A percentile compares a stretch with the other conserved stretches of the same genome.
Conservation (phyloP, 2,888 invertebrate species). For the Drosophila maculinotata region DNA sequence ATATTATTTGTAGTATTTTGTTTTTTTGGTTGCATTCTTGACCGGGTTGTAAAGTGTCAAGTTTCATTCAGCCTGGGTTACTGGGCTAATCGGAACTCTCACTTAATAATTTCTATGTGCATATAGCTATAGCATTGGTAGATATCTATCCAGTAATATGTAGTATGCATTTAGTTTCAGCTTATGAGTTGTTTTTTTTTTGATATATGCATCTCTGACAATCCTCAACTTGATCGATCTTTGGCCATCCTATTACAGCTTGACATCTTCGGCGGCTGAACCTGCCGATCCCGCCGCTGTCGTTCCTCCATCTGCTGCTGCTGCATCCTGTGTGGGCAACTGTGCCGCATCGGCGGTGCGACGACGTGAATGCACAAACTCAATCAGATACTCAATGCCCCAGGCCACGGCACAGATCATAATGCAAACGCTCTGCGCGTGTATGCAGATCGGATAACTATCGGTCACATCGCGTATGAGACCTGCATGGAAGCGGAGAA, state of each 20-base stretch:
- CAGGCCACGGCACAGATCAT: constrained; percentile 89
- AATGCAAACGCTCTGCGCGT: constrained; percentile 90
- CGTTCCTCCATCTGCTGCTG: neutral
- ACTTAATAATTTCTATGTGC: neutral
- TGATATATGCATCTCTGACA: constrained; percentile 35
- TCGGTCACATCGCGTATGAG: constrained; percentile 89
- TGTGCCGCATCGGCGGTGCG: constrained; percentile 70
- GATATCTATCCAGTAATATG: constrained; percentile 33
- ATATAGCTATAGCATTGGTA: neutral
- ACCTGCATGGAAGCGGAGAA: constrained; percentile 87
- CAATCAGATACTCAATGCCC: constrained; percentile 87
- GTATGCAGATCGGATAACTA: constrained; percentile 90
- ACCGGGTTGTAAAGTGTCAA: neutral
- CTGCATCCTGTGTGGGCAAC: constrained; percentile 51
- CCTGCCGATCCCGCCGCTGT: constrained; percentile 9
- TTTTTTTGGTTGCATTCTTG: neutral
- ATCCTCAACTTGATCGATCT: constrained; percentile 39
- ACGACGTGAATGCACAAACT: constrained; percentile 70
- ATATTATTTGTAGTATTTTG: neutral
- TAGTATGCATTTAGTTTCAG: constrained; percentile 45
- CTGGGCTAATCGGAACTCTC: neutral
- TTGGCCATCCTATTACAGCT: constrained; percentile 60
- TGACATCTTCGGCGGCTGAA: constrained; percentile 48
- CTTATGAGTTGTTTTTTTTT: constrained; percentile 35
- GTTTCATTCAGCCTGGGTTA: neutral